Conservation (phyloP, 1,140 invertebrate species). For the Philotrypesis tridentata region DNA sequence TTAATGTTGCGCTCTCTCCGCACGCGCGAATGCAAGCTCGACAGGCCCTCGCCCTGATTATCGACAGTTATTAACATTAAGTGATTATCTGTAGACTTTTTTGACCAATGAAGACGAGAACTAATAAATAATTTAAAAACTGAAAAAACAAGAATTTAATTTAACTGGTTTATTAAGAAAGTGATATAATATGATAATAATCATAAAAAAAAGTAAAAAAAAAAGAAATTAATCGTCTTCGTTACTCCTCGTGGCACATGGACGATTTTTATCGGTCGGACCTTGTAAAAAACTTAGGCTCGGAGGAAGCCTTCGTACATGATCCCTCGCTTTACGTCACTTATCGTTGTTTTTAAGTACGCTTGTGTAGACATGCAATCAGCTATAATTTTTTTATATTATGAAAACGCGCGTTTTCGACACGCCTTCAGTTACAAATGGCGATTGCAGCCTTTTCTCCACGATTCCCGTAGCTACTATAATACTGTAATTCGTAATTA, state of each 20-base stretch:
- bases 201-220: not conserved
- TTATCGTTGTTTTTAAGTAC: slow-evolving; percentile 39
- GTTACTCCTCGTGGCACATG: slow-evolving; percentile 35
- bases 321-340: slow-evolving; percentile 34
- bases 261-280: slow-evolving; percentile 44
- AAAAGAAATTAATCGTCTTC: slow-evolving; percentile 15
- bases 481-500: slow-evolving; percentile 18
- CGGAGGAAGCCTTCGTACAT: slow-evolving; percentile 35
- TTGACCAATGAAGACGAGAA: slow-evolving; percentile 30
- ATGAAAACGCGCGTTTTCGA: slow-evolving; percentile 21
- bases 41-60: slow-evolving; percentile 29
- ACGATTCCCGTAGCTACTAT: not conserved
- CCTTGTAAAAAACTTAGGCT: slow-evolving; percentile 28
- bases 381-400: slow-evolving; percentile 34
- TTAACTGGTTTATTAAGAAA: not conserved
- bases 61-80: slow-evolving; percentile 23
- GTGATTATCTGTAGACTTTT: slow-evolving; percentile 29
- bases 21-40: not conserved
- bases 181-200: not conserved
- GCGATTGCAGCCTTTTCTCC: slow-evolving; percentile 1
- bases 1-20: slow-evolving; percentile 27
- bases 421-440: slow-evolving; percentile 4
- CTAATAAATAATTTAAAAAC: not conserved
- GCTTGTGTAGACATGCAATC: slow-evolving; percentile 27
- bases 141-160: not conserved